These are phyloP conservation scores for Charina bottae DNA, from an alignment of 2,113 vertebrate genomes.

Conservation along the genomic window DNA sequence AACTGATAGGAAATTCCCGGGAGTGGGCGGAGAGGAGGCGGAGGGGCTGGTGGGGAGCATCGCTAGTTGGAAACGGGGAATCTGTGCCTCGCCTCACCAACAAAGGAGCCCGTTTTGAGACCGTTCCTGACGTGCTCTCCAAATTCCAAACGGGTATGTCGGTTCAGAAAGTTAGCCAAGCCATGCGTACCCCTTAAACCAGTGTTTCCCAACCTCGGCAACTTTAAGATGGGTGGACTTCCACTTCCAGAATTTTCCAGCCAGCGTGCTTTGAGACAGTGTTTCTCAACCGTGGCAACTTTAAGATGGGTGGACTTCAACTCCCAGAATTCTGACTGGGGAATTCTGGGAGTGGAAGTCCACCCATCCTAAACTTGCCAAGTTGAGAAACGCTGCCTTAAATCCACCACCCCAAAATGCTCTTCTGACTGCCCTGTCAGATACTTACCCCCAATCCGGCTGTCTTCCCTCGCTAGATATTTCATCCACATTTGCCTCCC, in stretches of 20 bases:
- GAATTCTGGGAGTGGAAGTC: not conserved
- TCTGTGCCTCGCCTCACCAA: not conserved
- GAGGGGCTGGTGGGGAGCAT: not conserved
- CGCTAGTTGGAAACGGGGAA: not conserved
- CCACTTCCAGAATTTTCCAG: not conserved
- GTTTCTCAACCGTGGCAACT: not conserved
- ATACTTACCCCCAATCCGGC: slow-evolving; percentile 90
- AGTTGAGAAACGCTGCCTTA: not conserved
- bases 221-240: not conserved
- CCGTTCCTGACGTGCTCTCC: not conserved
- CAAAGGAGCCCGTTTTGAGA: not conserved
- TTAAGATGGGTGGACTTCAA: not conserved
- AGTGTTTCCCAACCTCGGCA: not conserved
- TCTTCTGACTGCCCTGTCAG: no score
- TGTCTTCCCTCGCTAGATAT: slow-evolving; percentile 93
- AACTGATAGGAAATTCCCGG: not conserved
- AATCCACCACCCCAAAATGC: not conserved
- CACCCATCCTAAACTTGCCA: not conserved
- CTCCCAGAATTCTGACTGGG: not conserved
- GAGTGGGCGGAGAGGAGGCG: not conserved
- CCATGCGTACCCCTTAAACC: not conserved
- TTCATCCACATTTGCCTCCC: slow-evolving; percentile 92
- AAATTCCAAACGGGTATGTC: no score
- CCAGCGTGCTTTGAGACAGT: no score
- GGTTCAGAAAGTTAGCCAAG: not conserved